These are phyloP conservation scores for Pterostichus niger DNA, from an alignment of 2,888 invertebrate species.

Conservation along the genomic window DNA sequence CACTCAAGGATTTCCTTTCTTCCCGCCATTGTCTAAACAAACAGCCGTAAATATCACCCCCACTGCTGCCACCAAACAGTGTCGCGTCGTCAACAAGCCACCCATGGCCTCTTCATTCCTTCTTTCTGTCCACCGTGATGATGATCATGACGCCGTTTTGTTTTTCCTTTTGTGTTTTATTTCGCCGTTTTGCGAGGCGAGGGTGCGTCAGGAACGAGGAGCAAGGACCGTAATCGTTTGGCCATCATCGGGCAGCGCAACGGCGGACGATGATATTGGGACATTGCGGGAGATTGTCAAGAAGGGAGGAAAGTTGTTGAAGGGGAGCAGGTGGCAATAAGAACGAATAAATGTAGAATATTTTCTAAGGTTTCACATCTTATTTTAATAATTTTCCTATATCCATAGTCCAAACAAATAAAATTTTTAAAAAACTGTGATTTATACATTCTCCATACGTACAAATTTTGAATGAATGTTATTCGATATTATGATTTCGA, in stretches of 20 bases:
- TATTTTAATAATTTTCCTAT: too few relatives aligned
- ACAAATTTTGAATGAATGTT: too few relatives aligned
- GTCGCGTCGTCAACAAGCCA: background rate
- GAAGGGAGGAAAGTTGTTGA: conserved; percentile 9
- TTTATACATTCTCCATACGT: too few relatives aligned
- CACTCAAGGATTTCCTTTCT: conserved; percentile 10
- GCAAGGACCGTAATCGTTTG: conserved; percentile 3
- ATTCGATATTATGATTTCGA: too few relatives aligned
- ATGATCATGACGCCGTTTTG: conserved; percentile 44
- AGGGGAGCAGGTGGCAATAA: conserved; percentile 5
- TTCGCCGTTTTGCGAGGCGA: conserved; percentile 13
- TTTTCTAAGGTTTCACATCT: too few relatives aligned
- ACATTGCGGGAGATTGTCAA: conserved; percentile 20
- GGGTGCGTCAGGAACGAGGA: background rate
- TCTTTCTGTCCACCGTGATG: conserved; percentile 9
- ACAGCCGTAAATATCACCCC: background rate
- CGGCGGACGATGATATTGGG: conserved; percentile 14
- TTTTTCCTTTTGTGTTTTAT: conserved; percentile 48
- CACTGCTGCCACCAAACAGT: too few relatives aligned
- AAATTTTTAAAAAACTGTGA: too few relatives aligned
- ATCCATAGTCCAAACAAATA: too few relatives aligned
- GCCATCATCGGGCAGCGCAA: conserved; percentile 4
- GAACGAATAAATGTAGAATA: too few relatives aligned
- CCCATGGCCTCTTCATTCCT: background rate
- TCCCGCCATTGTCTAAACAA: conserved; percentile 24